Evolutionary conservation across 2,113 vertebrate species (phyloP).

Genomic region (Ursus arctos): DNA sequence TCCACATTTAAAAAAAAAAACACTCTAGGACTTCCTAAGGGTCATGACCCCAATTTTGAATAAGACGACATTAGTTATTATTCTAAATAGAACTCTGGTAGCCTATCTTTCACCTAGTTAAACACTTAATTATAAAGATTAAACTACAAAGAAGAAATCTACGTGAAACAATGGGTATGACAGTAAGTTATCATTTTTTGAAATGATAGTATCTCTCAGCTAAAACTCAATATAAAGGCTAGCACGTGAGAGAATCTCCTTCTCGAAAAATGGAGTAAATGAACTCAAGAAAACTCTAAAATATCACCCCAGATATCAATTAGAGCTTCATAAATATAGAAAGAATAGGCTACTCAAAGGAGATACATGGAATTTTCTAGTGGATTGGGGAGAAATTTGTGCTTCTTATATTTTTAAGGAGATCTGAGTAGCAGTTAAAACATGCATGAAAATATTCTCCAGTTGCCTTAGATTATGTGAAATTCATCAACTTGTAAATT

Average conservation of each 20-base stretch:
- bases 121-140: conserved; percentile 78
- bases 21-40: conserved; percentile 56
- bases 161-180: conserved; percentile 61
- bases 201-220: conserved; percentile 59
- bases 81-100: conserved; percentile 67
- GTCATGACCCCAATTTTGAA: conserved; percentile 76
- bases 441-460: not conserved
- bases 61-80: conserved; percentile 59
- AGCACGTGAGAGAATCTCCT: not conserved
- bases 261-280: conserved; percentile 38
- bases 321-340: not conserved
- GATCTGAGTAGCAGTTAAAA: not conserved
- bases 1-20: conserved; percentile 31
- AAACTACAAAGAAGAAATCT: conserved; percentile 74
- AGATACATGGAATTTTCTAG: conserved; percentile 24
- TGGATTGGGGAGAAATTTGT: not conserved
- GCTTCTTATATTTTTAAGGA: not conserved
- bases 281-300: conserved; percentile 60
- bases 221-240: conserved; percentile 51
- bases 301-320: conserved; percentile 41
- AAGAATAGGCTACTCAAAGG: not conserved
- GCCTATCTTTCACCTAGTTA: conserved; percentile 66
- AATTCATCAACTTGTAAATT: conserved; percentile 35
- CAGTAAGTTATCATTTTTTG: conserved; percentile 55
- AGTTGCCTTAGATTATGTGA: not conserved